Evolutionary conservation across 2,888 invertebrate genomes (phyloP).

Genomic region (Gastrophysa polygoni): DNA sequence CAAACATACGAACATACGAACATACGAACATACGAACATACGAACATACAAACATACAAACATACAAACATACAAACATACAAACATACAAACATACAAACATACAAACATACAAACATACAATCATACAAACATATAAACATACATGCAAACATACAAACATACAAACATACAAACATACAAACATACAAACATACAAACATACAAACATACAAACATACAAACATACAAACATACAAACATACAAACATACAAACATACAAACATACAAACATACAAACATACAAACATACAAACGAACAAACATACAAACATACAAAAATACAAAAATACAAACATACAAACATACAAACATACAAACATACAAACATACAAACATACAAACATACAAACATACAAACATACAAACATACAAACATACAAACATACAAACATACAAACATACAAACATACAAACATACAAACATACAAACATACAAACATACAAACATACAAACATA

Average conservation of each 20-base stretch:
- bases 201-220: background rate
- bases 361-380: conserved; percentile 1
- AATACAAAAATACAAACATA: background rate
- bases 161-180: background rate
- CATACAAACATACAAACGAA: background rate
- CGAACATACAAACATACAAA: background rate
- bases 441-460: background rate
- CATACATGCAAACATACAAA: background rate
- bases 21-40: background rate
- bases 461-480: background rate
- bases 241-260: background rate
- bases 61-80: background rate
- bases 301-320: conserved; percentile 1
- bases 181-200: background rate
- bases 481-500: background rate
- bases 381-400: conserved; percentile 2
- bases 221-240: background rate
- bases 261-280: background rate
- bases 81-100: background rate
- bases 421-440: background rate
- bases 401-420: background rate
- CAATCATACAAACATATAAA: background rate
- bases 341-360: background rate
- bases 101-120: background rate
- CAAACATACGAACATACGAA: background rate